Percentiles rank a stretch among this genome's conserved stretches.
phyloP scores from a whole-genome alignment of 2,113 vertebrate species.

The Silurus glanis region DNA sequence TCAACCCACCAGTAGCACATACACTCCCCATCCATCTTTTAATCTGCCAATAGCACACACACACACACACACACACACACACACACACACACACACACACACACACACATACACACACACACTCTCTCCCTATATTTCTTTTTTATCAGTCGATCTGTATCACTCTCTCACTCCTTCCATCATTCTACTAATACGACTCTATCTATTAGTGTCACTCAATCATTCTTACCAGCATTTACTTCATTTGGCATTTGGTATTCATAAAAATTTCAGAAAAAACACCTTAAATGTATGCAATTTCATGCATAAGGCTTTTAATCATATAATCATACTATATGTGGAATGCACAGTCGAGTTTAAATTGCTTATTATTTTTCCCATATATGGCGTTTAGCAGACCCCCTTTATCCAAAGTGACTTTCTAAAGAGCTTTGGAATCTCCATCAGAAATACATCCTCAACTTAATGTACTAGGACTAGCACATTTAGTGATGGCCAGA shows the following conservation, averaged over 20 bases:
- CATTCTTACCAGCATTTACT: background rate
- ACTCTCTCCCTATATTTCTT: too few relatives aligned
- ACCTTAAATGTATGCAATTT: background rate
- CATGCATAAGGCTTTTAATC: background rate
- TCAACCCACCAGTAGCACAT: too few relatives aligned
- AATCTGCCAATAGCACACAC: too few relatives aligned
- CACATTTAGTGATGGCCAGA: background rate
- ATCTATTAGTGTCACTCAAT: background rate
- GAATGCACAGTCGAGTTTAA: background rate
- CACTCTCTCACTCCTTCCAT: too few relatives aligned
- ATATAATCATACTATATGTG: background rate
- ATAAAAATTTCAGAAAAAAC: background rate
- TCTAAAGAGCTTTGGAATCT: background rate
- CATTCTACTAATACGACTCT: too few relatives aligned
- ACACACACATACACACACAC: too few relatives aligned
- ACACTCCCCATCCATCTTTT: too few relatives aligned
- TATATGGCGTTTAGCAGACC: background rate
- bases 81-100: too few relatives aligned
- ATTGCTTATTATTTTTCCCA: background rate
- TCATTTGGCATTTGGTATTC: background rate
- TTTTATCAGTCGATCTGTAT: too few relatives aligned
- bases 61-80: too few relatives aligned
- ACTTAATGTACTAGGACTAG: background rate
- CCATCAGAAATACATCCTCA: background rate
- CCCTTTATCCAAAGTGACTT: background rate